Conservation (phyloP, 2,113 vertebrate genomes). For the Hyla sarda region DNA sequence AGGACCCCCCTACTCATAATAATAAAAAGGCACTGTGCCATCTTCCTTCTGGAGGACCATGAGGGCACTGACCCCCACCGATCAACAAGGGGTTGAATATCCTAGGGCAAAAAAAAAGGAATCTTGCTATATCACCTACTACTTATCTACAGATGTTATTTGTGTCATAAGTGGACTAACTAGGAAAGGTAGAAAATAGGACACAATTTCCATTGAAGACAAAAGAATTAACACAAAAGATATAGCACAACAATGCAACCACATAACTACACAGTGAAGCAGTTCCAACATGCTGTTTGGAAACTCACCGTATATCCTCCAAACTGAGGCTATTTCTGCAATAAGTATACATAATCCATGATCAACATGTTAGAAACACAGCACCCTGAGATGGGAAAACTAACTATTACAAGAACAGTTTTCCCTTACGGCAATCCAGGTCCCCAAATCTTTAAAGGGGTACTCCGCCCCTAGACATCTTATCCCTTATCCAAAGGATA, state of each 20-base stretch:
- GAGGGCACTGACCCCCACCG: neutral
- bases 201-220: slow-evolving; percentile 11
- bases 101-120: too few species aligned
- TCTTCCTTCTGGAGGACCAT: too few species aligned
- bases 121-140: neutral
- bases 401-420: too few species aligned
- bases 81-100: neutral
- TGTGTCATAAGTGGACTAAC: neutral
- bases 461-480: too few species aligned
- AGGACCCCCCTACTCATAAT: too few species aligned
- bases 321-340: slow-evolving; percentile 97
- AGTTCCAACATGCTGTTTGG: slow-evolving; percentile 67
- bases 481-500: too few species aligned
- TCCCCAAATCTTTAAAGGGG: too few species aligned
- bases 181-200: neutral
- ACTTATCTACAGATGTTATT: neutral
- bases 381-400: neutral
- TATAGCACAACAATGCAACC: slow-evolving; percentile 20
- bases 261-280: slow-evolving; percentile 57
- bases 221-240: neutral
- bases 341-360: slow-evolving; percentile 79
- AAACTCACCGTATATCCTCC: slow-evolving; percentile 91
- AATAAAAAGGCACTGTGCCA: too few species aligned
- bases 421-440: too few species aligned
- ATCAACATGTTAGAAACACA: slow-evolving; percentile 15